A percentile compares a stretch with the other conserved stretches of the same genome.
Conservation (phyloP, 2,113 vertebrate species). For the Promerops cafer region DNA sequence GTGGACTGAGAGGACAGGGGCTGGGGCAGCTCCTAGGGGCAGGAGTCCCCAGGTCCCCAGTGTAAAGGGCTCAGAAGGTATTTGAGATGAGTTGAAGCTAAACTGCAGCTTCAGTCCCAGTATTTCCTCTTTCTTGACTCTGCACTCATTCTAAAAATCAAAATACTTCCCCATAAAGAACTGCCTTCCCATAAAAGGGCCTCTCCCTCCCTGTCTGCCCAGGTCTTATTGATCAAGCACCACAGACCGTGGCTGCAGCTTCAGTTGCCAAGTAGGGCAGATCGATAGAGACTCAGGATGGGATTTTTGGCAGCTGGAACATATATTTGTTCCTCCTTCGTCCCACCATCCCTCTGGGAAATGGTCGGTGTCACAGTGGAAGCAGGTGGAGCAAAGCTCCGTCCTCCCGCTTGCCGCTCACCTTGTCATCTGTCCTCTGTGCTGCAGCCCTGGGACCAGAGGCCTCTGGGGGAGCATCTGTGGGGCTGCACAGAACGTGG, state of each 20-base stretch:
- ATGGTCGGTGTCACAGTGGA: neutral
- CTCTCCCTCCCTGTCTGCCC: neutral
- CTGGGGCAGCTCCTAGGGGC: neutral
- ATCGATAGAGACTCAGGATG: constrained; percentile 27
- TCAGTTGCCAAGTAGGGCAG: constrained; percentile 64
- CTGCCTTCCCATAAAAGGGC: neutral
- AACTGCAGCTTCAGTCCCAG: neutral
- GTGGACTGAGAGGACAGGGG: neutral
- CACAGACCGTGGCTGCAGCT: constrained; percentile 32
- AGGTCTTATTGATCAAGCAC: constrained; percentile 44
- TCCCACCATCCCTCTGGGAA: neutral
- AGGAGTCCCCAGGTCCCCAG: neutral
- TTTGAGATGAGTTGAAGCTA: neutral
- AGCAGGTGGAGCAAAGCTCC: neutral
- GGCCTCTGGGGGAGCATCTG: fast-evolving
- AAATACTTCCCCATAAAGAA: neutral
- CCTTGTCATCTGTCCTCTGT: neutral
- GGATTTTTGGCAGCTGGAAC: constrained; percentile 48
- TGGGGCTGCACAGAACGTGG: neutral
- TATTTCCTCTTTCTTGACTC: constrained; percentile 28
- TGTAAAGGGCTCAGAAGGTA: neutral
- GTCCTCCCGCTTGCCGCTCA: fast-evolving
- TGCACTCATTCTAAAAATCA: neutral
- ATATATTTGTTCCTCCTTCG: neutral
- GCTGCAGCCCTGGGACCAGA: neutral